Conservation (phyloP, 2,113 vertebrate species). For the Holacanthus passer region DNA sequence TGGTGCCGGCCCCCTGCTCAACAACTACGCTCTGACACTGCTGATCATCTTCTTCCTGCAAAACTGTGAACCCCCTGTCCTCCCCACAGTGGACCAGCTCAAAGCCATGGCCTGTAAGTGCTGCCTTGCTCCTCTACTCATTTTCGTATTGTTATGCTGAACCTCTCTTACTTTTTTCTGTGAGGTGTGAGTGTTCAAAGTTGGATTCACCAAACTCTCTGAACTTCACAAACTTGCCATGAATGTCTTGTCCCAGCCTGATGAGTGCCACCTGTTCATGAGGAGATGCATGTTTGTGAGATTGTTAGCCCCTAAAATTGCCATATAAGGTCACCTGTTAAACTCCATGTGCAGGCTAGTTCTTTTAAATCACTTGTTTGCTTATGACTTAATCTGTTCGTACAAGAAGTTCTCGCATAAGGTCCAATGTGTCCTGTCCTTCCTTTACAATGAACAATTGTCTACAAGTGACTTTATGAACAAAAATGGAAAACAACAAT, state of each 20-base stretch:
- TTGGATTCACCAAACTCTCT: neutral
- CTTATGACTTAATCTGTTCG: neutral
- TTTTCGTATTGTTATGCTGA: neutral
- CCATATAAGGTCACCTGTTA: neutral
- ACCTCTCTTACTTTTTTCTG: neutral
- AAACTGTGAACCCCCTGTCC: conserved; percentile 87
- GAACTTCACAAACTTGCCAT: neutral
- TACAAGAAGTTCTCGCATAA: neutral
- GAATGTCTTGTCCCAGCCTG: neutral
- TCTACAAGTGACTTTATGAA: neutral
- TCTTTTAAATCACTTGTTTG: neutral
- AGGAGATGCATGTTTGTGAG: neutral
- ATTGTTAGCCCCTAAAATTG: neutral
- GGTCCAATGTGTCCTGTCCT: neutral
- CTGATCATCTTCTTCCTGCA: conserved; percentile 93
- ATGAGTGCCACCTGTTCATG: neutral
- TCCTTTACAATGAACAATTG: neutral
- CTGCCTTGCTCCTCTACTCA: neutral
- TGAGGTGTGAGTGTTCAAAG: neutral
- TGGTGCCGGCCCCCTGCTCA: conserved; percentile 90
- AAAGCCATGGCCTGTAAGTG: conserved; percentile 87
- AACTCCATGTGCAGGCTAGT: neutral
- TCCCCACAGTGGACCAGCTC: conserved; percentile 86
- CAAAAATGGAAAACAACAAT: neutral
- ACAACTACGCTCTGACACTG: conserved; percentile 93